These are phyloP conservation scores for Zonotrichia leucophrys DNA, from an alignment of 2,113 vertebrate species.

Conservation along the genomic window DNA sequence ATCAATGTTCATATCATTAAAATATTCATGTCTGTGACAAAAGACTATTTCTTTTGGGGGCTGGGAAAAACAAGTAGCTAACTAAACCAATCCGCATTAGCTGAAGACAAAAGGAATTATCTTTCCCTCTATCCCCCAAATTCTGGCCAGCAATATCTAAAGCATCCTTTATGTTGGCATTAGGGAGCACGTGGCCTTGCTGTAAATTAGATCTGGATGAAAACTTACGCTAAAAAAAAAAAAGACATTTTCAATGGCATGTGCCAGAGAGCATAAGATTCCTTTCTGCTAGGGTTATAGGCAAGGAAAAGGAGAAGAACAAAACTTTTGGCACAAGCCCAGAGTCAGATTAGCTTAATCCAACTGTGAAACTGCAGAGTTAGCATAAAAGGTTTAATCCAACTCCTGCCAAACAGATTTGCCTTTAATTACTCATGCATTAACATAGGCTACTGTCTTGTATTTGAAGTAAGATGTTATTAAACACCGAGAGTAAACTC, in stretches of 20 bases:
- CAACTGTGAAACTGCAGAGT: constrained; percentile 41
- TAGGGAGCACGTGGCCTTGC: neutral
- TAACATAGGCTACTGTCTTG: neutral
- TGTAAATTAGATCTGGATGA: neutral
- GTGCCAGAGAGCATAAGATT: neutral
- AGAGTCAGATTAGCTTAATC: constrained; percentile 13
- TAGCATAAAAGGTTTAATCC: constrained; percentile 27
- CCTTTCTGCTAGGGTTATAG: constrained; percentile 4
- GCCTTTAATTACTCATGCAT: constrained; percentile 10
- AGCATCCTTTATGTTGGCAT: neutral
- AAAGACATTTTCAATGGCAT: neutral
- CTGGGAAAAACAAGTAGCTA: neutral
- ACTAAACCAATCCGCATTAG: neutral
- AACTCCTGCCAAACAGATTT: constrained; percentile 40
- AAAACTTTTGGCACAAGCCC: constrained; percentile 2
- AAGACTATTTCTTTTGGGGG: neutral
- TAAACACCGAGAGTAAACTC: neutral
- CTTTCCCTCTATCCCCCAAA: neutral
- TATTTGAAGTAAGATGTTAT: constrained; percentile 1
- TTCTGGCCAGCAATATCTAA: neutral
- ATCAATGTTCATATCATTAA: neutral
- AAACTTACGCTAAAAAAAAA: neutral
- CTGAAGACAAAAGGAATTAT: neutral
- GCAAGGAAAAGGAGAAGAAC: neutral
- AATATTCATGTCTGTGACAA: neutral